phyloP scores from a whole-genome alignment of 2,113 vertebrate genomes.

The Bos javanicus region DNA sequence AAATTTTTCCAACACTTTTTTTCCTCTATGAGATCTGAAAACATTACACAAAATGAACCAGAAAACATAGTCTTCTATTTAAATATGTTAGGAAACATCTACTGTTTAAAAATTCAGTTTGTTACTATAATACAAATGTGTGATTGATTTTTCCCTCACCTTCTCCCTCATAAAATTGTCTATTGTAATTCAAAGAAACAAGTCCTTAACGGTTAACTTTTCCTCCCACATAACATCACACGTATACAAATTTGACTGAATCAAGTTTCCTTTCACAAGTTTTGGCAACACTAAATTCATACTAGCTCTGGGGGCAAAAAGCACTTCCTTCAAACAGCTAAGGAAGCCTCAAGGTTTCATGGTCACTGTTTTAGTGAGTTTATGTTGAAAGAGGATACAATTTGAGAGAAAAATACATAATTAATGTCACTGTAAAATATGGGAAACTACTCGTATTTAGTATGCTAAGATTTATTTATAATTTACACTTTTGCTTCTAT shows the following conservation, averaged over 20 bases:
- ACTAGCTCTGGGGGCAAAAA: not conserved
- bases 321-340: not conserved
- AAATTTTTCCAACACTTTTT: not conserved
- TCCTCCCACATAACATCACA: not conserved
- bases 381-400: not conserved
- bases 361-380: not conserved
- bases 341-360: not conserved
- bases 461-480: not conserved
- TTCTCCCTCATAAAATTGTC: not conserved
- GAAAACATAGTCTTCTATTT: not conserved
- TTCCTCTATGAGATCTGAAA: not conserved
- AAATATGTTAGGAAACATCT: not conserved
- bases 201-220: not conserved
- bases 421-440: not conserved
- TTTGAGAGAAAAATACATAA: not conserved
- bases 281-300: not conserved
- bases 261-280: not conserved
- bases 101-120: not conserved
- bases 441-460: not conserved
- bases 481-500: not conserved
- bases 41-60: not conserved
- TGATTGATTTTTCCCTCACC: not conserved
- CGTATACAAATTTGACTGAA: slow-evolving; percentile 17
- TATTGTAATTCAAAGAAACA: not conserved
- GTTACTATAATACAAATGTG: not conserved